Percentiles rank a stretch among this genome's conserved stretches.
phyloP scores from a whole-genome alignment of 2,888 invertebrate genomes.

The Eumerus sabulonum region DNA sequence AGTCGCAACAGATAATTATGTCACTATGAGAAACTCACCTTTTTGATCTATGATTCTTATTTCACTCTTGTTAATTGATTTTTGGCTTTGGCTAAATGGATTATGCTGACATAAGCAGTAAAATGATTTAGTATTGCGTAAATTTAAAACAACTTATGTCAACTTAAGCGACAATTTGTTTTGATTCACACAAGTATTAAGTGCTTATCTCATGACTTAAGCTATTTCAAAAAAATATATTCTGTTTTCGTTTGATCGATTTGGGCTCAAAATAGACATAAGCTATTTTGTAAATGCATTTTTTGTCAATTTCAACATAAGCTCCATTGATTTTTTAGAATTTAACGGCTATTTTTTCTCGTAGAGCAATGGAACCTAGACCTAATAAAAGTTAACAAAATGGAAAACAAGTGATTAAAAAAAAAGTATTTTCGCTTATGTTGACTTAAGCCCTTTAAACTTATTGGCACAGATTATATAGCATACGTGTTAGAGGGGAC shows the following conservation, averaged over 20 bases:
- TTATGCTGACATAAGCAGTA: constrained; percentile 22
- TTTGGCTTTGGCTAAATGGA: neutral
- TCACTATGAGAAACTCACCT: neutral
- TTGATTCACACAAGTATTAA: constrained; percentile 7
- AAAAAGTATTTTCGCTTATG: constrained; percentile 15
- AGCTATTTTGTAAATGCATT: constrained; percentile 17
- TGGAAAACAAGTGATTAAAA: neutral
- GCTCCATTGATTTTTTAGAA: constrained; percentile 6
- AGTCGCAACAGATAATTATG: too few species aligned
- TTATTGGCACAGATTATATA: constrained; percentile 10
- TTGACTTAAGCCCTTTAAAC: constrained; percentile 28
- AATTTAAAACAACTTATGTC: constrained; percentile 23
- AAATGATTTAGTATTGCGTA: constrained; percentile 19
- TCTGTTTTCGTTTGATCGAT: constrained; percentile 1
- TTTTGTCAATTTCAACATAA: constrained; percentile 10
- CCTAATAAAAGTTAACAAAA: constrained; percentile 4
- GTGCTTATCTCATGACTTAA: constrained; percentile 18
- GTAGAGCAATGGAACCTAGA: constrained; percentile 21
- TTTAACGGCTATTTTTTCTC: constrained; percentile 13
- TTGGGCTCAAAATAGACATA: constrained; percentile 17
- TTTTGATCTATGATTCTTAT: neutral
- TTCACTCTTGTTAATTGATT: neutral
- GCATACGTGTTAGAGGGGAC: too few species aligned
- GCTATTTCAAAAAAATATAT: constrained; percentile 25
- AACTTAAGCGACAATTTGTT: constrained; percentile 2